phyloP scores from a whole-genome alignment of 1,140 invertebrate species.

The Diprion similis region DNA sequence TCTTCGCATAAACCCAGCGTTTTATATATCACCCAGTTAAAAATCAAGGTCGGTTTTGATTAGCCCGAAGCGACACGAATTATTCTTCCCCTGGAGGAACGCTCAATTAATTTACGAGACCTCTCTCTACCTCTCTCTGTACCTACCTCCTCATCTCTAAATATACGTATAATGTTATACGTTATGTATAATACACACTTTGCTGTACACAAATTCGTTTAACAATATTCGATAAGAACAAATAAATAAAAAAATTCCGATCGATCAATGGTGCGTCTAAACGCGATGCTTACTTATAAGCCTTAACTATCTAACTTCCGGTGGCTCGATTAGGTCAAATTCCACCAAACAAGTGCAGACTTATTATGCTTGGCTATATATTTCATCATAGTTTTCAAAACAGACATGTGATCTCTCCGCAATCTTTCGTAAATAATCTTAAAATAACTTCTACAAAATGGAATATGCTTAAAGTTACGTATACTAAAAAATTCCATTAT shows the following conservation, averaged over 20 bases:
- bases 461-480: too few relatives aligned
- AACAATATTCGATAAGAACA: not conserved
- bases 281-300: not conserved
- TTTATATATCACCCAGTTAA: conserved; percentile 41
- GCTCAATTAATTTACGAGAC: conserved; percentile 37
- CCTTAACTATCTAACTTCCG: too few relatives aligned
- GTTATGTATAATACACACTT: not conserved
- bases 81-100: conserved; percentile 36
- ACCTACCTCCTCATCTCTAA: not conserved
- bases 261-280: not conserved
- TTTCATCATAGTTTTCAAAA: too few relatives aligned
- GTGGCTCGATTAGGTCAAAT: too few relatives aligned
- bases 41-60: conserved; percentile 47
- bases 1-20: not conserved
- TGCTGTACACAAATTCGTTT: not conserved
- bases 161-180: not conserved
- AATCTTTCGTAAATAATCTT: too few relatives aligned
- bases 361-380: too few relatives aligned
- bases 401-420: too few relatives aligned
- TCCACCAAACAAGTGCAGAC: too few relatives aligned
- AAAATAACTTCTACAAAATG: too few relatives aligned
- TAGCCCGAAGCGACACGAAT: conserved; percentile 40
- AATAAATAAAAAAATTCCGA: not conserved
- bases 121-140: conserved; percentile 14
- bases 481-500: too few relatives aligned